A percentile compares a stretch with the other conserved stretches of the same genome.
Evolutionary conservation across 92 coral and sea anemone genomes (phyloP).

Genomic region (Desmophyllum pertusum): DNA sequence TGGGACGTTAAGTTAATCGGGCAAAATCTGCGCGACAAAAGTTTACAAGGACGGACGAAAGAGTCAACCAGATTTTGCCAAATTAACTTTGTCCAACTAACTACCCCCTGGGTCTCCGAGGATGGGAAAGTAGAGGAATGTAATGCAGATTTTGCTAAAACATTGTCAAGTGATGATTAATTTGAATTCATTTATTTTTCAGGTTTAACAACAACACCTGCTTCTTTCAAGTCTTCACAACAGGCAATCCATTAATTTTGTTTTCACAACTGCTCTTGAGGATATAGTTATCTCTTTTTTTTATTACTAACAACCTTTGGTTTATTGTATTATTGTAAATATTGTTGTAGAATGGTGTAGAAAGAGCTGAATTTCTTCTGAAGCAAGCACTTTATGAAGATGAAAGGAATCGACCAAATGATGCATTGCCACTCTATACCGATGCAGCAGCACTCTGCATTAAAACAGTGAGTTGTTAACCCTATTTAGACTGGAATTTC

Average conservation of each 20-base stretch:
- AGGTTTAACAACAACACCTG: constrained; percentile 52
- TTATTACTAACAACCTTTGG: not conserved
- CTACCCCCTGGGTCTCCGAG: no score
- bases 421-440: constrained; percentile 86
- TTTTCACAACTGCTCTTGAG: no score
- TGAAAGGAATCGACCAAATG: constrained; percentile 76
- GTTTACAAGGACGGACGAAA: no score
- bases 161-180: no score
- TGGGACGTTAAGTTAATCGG: no score
- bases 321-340: no score
- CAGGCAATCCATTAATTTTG: constrained; percentile 56
- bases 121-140: no score
- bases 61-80: no score
- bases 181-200: not conserved
- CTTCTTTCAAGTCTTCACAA: constrained; percentile 76
- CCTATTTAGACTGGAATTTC: not conserved
- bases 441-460: constrained; percentile 96
- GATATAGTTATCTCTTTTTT: no score
- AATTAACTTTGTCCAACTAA: no score
- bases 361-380: constrained; percentile 88
- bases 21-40: no score
- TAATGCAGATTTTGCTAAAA: no score
- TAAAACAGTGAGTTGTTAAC: constrained; percentile 64
- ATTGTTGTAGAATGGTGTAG: constrained; percentile 72
- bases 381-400: constrained; percentile 93